Evolutionary conservation across 2,888 invertebrate genomes (phyloP), one percentile per base, ranked within the genome.

Genomic region (Platypus cylindrus): DNA sequence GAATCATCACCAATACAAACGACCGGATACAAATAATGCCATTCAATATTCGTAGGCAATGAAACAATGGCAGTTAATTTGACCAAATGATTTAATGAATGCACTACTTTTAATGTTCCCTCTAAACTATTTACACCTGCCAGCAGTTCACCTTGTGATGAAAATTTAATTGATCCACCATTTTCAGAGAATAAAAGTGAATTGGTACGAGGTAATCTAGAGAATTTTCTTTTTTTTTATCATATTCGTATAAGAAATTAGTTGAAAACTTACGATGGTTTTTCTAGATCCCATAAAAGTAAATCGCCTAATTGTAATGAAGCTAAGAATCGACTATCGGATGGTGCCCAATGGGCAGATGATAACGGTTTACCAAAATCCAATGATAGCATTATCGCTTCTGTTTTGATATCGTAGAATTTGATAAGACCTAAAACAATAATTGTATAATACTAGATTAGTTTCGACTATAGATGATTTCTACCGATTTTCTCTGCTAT

Each of bases 331-430:
- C 71, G 60, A 30, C 68, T 64, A 57, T 79, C 72, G 32, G 64
- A 68, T 3, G 71, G 65, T 11, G 73, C 68, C 83, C 83, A 84
- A 58, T 83, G 79, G 3, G 75, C 75, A 23, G 71, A 67, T 52
- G 73, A 67, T 9, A 83, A 55, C 1, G 79, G 75, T 30, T 67
- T 65, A 32, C 70, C 68, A 5, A 71, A 64, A 54, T 76, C 72
- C 28, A 81, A 60, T 1, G 81, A 79, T 55, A 78, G 59, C 31
- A 78, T 71, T 2, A 73, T 71, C 41, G 69, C 70, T 46, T 75
- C 75, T 25, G 71, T 74, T 46, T 69, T 67, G 7, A 78, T 67
- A 58, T 80, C 82, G 51, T 79, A 83, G 55, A 83, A 68, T 41
- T 75, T 70, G 34, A 84, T 71, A 1, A 75, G 59, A n/a, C 83